Base-by-base conservation (phyloP, 2,888 invertebrate species). In the Dryobota labecula region DNA sequence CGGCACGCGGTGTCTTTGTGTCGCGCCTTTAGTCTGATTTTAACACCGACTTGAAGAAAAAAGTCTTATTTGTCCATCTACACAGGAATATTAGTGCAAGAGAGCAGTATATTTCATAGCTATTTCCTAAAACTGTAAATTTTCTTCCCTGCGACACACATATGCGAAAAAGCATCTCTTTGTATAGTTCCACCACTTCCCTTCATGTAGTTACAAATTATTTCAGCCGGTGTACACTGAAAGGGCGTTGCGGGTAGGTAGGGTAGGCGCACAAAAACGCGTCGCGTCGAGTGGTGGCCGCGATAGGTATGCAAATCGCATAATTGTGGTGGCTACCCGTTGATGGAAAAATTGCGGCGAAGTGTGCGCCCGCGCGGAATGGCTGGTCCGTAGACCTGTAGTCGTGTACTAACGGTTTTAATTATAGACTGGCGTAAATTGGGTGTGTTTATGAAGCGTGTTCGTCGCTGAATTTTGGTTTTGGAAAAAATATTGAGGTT, bases 251-350 rank as follows among this genome's bases (percentile, higher is more conserved):
- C 76, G 72, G 69, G 67, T 76, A 72, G 79, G 75, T 66, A 67
- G 71, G 78, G 73, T 73, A 76, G 83, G 79, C 74, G 70, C 56
- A 66, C 60, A 83, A 84, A 80, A 84, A 83, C 72, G 68, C 80
- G 84, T 76, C 76, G 75, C 62, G 70, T 45, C 76, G 82, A 75
- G 78, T 70, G 86, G 83, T 82, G 85, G 85, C 86, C 80, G 84
- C 85, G 91, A 90, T 89, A 87, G 87, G 83, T 88, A 92, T 92
- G 92, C 92, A 92, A 93, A 93, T 92, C 88, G 85, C 85, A 89
- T 92, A 92, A 93, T 92, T 92, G 92, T 87, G 89, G 86, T 82
- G 78, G 78, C 78, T 79, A 76, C 77, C 78, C 77, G 82, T 70
- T 80, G 75, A 85, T 83, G 81, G 81, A 83, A 85, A 83, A 84